Conservation (phyloP, 2,888 invertebrate species). For the Polymixis lichenea region DNA sequence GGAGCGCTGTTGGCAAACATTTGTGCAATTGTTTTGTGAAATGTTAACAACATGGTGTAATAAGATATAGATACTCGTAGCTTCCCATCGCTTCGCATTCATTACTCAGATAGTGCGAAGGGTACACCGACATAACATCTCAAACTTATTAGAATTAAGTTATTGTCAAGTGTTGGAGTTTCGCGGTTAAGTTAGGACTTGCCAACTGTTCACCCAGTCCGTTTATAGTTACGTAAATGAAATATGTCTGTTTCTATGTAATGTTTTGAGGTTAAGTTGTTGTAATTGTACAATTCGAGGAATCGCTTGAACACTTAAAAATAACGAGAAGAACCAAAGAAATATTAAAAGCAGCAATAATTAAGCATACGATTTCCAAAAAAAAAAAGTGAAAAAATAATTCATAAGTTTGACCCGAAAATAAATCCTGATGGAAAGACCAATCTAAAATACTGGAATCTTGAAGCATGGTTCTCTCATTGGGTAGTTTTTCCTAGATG, state of each 20-base stretch:
- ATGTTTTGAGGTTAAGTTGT: slow-evolving; percentile 4
- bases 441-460: neutral
- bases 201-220: slow-evolving; percentile 47
- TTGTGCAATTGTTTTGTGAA: too few relatives aligned
- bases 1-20: too few relatives aligned
- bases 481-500: too few relatives aligned
- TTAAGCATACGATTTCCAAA: neutral
- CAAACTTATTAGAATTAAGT: slow-evolving; percentile 64
- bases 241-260: slow-evolving; percentile 37
- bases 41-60: too few relatives aligned
- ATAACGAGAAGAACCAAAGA: neutral
- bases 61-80: too few relatives aligned
- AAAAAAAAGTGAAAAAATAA: neutral
- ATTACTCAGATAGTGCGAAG: neutral
- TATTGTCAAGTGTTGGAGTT: slow-evolving; percentile 65
- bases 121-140: slow-evolving; percentile 30
- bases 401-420: too few relatives aligned
- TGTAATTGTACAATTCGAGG: neutral
- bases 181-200: slow-evolving; percentile 50
- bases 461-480: neutral
- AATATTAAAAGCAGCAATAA: neutral
- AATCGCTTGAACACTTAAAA: neutral
- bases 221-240: slow-evolving; percentile 42
- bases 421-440: too few relatives aligned
- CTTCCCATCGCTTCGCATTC: neutral